Conservation (phyloP, 2,113 vertebrate genomes). For the Catagonus wagneri region DNA sequence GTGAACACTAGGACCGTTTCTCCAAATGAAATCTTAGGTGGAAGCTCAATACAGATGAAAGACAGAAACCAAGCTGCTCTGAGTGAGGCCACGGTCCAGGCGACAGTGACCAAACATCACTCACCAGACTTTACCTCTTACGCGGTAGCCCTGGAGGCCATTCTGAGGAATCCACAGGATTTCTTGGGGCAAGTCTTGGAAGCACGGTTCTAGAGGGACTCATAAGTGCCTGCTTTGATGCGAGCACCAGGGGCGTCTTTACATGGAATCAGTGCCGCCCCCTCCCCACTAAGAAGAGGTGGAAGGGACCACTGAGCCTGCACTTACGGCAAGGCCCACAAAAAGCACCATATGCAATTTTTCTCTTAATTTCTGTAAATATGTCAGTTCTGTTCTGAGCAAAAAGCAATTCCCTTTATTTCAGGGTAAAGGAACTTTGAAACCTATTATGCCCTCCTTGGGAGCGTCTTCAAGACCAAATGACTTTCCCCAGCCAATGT, state of each 20-base stretch:
- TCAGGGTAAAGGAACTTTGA: not conserved
- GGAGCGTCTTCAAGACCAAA: not conserved
- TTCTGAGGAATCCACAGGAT: not conserved
- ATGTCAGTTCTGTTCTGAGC: not conserved
- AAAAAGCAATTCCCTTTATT: not conserved
- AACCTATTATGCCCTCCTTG: not conserved
- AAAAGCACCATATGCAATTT: not conserved
- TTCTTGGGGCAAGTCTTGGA: not conserved
- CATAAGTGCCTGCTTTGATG: not conserved
- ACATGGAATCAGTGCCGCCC: not conserved
- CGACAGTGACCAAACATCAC: too few species aligned
- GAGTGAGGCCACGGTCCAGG: too few species aligned
- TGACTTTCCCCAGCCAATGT: not conserved
- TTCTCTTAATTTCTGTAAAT: not conserved
- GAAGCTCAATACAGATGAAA: not conserved
- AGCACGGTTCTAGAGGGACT: not conserved
- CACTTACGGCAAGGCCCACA: not conserved
- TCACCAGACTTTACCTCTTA: not conserved
- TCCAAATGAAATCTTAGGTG: not conserved
- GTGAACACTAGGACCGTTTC: not conserved
- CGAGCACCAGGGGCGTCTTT: not conserved
- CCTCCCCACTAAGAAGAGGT: not conserved
- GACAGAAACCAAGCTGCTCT: not conserved
- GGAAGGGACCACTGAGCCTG: not conserved
- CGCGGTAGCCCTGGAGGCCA: not conserved